Conservation (phyloP, 2,797 vertebrate species). For the Poecilia gillii region DNA sequence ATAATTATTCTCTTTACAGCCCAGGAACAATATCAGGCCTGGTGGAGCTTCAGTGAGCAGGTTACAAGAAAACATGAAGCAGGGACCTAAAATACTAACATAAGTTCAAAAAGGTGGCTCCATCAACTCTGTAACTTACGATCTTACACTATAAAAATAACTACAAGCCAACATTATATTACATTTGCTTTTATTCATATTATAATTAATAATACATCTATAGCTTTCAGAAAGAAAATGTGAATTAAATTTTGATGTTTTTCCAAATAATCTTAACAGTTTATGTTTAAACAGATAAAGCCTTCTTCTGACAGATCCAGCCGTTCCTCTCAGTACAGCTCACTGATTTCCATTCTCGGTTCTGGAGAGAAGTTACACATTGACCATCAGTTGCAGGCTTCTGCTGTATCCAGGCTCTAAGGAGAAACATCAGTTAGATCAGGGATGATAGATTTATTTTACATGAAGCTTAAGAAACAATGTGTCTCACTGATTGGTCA, state of each 20-base stretch:
- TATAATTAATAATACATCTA: no score
- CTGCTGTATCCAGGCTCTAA: constrained; percentile 1
- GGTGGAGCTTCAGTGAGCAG: neutral
- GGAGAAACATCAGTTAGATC: neutral
- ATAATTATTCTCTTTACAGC: neutral
- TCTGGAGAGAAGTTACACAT: fast-evolving
- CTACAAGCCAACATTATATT: no score
- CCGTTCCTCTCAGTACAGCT: fast-evolving
- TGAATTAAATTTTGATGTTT: no score
- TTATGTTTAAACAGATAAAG: constrained; percentile 19
- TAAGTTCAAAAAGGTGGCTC: no score
- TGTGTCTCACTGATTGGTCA: constrained; percentile 26
- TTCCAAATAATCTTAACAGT: neutral
- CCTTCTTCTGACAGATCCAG: constrained; percentile 51
- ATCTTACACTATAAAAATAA: no score
- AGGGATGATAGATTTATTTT: neutral
- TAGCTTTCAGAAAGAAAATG: no score
- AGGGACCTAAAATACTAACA: no score
- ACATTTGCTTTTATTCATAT: no score
- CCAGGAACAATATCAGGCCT: neutral
- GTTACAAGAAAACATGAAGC: neutral
- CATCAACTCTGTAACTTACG: no score
- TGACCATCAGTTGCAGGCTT: neutral
- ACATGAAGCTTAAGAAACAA: neutral
- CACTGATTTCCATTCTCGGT: fast-evolving